Conservation (phyloP, 2,113 vertebrate genomes). For the Vireo altiloquus region DNA sequence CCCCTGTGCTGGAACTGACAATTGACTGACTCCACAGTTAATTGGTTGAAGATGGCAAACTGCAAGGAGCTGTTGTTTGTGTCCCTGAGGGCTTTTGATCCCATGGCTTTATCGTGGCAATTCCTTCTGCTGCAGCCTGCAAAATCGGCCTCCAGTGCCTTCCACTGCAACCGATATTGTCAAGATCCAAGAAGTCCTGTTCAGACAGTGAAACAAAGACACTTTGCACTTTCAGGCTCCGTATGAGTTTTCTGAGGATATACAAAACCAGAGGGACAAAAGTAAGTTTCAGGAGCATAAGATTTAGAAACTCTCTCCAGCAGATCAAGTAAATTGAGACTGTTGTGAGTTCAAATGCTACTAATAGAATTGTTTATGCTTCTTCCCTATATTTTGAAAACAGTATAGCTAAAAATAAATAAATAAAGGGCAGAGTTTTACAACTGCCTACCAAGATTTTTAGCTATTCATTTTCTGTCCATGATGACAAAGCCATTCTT, state of each 20-base stretch:
- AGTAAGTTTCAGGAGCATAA: neutral
- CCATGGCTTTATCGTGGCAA: neutral
- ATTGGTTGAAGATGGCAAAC: neutral
- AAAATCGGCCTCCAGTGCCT: neutral
- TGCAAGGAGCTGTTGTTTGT: neutral
- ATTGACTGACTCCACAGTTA: neutral
- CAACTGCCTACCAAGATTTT: neutral
- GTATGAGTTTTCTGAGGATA: neutral
- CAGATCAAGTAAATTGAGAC: neutral
- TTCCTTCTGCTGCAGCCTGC: neutral
- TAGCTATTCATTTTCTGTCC: neutral
- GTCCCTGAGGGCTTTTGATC: neutral
- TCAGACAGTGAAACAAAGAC: neutral
- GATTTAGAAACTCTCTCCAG: neutral
- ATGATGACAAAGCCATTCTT: neutral
- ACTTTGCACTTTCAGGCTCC: neutral
- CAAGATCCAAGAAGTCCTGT: neutral
- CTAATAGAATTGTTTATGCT: neutral
- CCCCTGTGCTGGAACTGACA: neutral
- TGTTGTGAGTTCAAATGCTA: neutral
- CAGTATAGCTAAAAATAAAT: accelerated
- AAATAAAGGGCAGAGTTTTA: neutral
- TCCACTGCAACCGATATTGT: accelerated
- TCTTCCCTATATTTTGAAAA: neutral
- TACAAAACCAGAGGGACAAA: neutral